Percentiles rank a stretch among this genome's conserved stretches.
These are phyloP conservation scores for Pachyramphus minor DNA, from an alignment of 2,113 vertebrate genomes.

Conservation along the genomic window DNA sequence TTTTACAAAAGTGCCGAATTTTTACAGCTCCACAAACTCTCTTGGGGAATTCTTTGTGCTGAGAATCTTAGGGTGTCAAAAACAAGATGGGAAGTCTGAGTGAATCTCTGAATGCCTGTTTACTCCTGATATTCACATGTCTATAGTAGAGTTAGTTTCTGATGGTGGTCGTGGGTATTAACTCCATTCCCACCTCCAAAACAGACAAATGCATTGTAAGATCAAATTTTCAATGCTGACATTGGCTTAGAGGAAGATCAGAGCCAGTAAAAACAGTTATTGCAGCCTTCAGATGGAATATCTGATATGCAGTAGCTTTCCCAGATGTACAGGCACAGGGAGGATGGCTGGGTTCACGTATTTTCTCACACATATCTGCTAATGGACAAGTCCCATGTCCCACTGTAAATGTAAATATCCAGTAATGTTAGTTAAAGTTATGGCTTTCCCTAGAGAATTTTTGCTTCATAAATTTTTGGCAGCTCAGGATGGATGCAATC, in stretches of 20 bases:
- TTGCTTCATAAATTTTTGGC: conserved; percentile 52
- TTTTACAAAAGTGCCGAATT: neutral
- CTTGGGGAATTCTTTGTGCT: neutral
- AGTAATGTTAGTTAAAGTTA: conserved; percentile 29
- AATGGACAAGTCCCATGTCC: conserved; percentile 8
- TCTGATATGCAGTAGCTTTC: conserved; percentile 43
- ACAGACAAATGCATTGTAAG: neutral
- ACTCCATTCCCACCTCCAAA: neutral
- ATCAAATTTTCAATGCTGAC: neutral
- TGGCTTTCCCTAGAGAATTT: conserved; percentile 28
- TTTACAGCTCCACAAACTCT: neutral
- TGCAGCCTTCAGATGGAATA: conserved; percentile 32
- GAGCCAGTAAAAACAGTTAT: conserved; percentile 16
- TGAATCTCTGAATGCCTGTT: neutral
- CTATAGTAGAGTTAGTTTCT: neutral
- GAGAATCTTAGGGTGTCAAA: neutral
- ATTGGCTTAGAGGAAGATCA: neutral
- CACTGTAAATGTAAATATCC: conserved; percentile 42
- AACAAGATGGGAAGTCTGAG: neutral
- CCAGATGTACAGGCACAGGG: conserved; percentile 20
- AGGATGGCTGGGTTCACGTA: conserved; percentile 4
- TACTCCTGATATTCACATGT: neutral
- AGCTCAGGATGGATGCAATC: conserved; percentile 25
- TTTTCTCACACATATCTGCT: conserved; percentile 46
- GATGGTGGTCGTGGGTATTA: neutral